Evolutionary conservation across 2,797 vertebrate species (phyloP), one percentile per base, ranked within the genome.

Genomic region (Enteromius afrohamiltoni): DNA sequence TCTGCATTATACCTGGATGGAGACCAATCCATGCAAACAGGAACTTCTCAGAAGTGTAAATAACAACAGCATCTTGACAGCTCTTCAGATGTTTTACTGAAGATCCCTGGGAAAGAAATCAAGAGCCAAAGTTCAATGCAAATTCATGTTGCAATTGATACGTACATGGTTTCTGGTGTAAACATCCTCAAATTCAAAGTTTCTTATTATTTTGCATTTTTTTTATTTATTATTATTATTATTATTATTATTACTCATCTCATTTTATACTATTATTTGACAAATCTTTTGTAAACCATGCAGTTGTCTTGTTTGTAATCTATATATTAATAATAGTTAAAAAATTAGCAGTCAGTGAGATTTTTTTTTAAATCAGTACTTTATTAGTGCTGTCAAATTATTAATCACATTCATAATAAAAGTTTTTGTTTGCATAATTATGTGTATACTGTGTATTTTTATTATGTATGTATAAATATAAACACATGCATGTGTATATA

Each of bases 21-120:
- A 6, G 31, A 53, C 29, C 42, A 53, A 77, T 69, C 65, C 51
- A 45, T 42, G 53, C 82, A 78, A 83, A 83, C 82, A 83, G 53
- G 53, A 78, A 78, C 74, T 64, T 62, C 64, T 64, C 64, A 68
- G 17, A 29, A 49, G 64, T 70, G 26, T 51, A 83, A 70, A 58
- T 23, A 37, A 10, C 53, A 78, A 83, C n/a, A n/a, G 60, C 23
- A n/a, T 34, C 74, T 29, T 37, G 81, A 83, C n/a, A 77, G 49
- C 81, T 45, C 64, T 77, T 37, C 51, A 70, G 37, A 77, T 83
- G 74, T 69, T 60, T 69, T 69, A 29, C 40, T 60, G 55, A 42
- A n/a, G 49, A 17, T 69, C 65, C 64, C 14, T 37, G 77, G 45
- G 31, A 53, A 67, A 34, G 29, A 74, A 14, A 55, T 16, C 17